Evolutionary conservation across 2,888 invertebrate species (phyloP).

Genomic region (Germaria angustata): DNA sequence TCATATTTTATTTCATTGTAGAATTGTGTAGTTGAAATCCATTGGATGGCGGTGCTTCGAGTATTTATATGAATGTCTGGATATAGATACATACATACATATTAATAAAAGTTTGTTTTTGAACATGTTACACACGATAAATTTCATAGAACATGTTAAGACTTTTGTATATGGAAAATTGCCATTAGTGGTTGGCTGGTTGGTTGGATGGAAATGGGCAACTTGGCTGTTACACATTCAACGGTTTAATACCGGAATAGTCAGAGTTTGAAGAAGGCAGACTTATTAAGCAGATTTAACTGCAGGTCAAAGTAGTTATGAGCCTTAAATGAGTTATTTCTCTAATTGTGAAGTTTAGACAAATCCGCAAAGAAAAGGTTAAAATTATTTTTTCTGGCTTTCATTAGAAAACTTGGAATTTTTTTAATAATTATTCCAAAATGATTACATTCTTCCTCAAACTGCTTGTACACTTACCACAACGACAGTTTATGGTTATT

Average conservation of each 20-base stretch:
- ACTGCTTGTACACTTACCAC: slow-evolving; percentile 6
- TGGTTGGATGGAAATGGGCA: slow-evolving; percentile 14
- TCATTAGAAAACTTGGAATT: not conserved
- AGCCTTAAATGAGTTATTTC: slow-evolving; percentile 23
- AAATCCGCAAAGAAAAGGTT: not conserved
- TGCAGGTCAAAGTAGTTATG: not conserved
- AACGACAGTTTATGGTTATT: slow-evolving; percentile 51
- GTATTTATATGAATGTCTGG: not conserved
- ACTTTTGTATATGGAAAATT: slow-evolving; percentile 60
- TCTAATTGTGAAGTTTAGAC: not conserved
- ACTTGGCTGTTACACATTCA: slow-evolving; percentile 9
- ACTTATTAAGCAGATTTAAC: slow-evolving; percentile 6
- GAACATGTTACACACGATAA: slow-evolving; percentile 66
- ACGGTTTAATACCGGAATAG: slow-evolving; percentile 18
- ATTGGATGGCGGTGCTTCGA: slow-evolving; percentile 7
- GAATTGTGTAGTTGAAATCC: slow-evolving; percentile 11
- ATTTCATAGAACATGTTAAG: slow-evolving; percentile 63
- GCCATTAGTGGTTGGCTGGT: slow-evolving; percentile 48
- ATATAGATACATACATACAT: not conserved
- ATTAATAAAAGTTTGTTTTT: not conserved
- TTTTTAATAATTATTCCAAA: not conserved
- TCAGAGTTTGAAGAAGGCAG: slow-evolving; percentile 21
- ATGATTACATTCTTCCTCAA: not conserved
- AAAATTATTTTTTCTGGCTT: not conserved
- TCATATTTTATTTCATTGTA: not conserved